These are phyloP conservation scores for Corapipo altera DNA, from an alignment of 2,113 vertebrate genomes.

Conservation along the genomic window DNA sequence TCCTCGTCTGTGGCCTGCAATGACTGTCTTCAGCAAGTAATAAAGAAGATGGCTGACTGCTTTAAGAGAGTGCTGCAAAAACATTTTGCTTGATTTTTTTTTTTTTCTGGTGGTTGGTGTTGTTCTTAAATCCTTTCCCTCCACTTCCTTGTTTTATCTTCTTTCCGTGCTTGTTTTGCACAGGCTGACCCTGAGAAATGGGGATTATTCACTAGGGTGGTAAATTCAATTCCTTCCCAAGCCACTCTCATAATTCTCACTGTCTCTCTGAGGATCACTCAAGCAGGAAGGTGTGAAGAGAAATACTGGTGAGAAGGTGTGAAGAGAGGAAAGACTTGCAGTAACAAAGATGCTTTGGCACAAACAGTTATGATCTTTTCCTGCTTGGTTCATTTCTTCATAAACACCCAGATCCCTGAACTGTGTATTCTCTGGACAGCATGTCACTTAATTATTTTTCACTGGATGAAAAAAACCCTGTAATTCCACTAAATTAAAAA, in stretches of 20 bases:
- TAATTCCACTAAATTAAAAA: slow-evolving; percentile 64
- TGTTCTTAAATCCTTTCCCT: neutral
- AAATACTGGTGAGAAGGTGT: neutral
- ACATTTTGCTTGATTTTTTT: accelerated
- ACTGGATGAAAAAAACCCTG: neutral
- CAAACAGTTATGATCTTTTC: neutral
- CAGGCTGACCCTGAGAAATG: neutral
- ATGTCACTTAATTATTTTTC: slow-evolving; percentile 58
- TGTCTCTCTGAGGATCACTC: neutral
- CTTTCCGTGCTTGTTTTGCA: neutral
- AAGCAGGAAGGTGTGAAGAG: neutral
- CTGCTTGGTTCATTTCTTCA: neutral
- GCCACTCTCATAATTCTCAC: neutral
- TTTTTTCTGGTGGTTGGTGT: neutral
- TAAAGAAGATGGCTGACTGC: neutral
- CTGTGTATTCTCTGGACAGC: slow-evolving; percentile 21
- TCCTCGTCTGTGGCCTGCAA: neutral
- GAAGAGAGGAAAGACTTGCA: neutral
- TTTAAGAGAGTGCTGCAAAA: neutral
- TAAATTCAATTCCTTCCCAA: neutral
- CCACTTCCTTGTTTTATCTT: neutral
- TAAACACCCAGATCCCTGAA: slow-evolving; percentile 8
- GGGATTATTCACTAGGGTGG: neutral
- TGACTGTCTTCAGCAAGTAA: neutral
- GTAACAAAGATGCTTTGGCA: slow-evolving; percentile 5